Conservation (phyloP, 2,113 vertebrate genomes). For the Gallinago paraguaiae region DNA sequence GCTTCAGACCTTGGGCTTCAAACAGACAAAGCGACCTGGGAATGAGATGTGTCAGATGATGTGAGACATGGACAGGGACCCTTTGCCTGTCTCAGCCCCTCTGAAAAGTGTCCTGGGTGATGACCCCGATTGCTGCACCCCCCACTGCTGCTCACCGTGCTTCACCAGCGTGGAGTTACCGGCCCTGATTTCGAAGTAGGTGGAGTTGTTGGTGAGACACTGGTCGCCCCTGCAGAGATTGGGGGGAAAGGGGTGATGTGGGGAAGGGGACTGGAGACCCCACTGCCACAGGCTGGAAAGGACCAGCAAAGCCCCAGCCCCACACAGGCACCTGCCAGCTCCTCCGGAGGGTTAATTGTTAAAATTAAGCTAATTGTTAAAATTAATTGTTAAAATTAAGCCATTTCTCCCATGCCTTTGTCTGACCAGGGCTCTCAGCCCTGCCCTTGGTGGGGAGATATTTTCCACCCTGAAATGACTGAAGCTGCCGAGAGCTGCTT, state of each 20-base stretch:
- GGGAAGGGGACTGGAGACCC: neutral
- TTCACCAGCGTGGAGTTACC: neutral
- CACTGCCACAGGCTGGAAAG: neutral
- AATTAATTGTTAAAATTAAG: neutral
- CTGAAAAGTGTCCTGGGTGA: fast-evolving
- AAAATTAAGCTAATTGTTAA: too few relatives aligned
- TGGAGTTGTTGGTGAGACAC: conserved; percentile 29
- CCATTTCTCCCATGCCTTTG: fast-evolving
- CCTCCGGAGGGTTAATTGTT: too few relatives aligned
- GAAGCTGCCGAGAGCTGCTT: neutral
- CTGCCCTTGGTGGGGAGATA: fast-evolving
- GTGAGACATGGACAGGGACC: fast-evolving
- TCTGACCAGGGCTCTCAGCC: neutral
- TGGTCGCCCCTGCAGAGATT: neutral
- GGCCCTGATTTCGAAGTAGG: fast-evolving
- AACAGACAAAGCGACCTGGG: fast-evolving
- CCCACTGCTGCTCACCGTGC: neutral
- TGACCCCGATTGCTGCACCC: fast-evolving
- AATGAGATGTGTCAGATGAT: neutral
- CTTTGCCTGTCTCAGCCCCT: neutral
- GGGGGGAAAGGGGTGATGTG: neutral
- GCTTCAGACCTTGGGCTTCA: neutral
- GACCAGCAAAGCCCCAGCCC: neutral
- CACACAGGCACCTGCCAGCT: neutral
- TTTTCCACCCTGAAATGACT: neutral